Evolutionary conservation across 2,797 vertebrate species (phyloP), one percentile per base, ranked within the genome.

Genomic region (Eulemur rubriventer): DNA sequence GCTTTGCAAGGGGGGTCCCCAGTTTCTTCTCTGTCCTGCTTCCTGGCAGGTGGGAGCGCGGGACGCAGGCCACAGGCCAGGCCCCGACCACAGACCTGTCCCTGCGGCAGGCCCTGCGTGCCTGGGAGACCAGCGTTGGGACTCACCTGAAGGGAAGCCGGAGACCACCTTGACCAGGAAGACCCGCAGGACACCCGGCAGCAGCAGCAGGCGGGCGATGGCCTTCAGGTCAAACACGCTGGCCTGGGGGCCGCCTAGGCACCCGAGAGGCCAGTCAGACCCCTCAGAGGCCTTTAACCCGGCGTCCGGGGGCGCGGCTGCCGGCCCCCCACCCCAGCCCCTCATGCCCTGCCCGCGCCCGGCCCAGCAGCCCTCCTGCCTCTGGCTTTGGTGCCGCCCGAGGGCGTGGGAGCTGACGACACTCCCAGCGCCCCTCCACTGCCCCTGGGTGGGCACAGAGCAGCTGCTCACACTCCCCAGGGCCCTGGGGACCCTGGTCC

Each of bases 81-180:
- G 50, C 7, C 20, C 28, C 12, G 63, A 26, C 35, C 1, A 0
- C 7, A 0, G 85, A 18, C 35, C 24, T 3, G 12, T 6, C 30
- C 46, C 61, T 12, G 26, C 22, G 10, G 7, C 6, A 0, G 43
- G 30, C 55, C 22, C 55, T 8, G 22, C 22, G 22, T 22, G 55
- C 55, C 55, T 57, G 55, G 55, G 50, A 22, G 22, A 46, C 22
- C 22, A 6, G 50, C 55, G 22, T 16, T 78, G 55, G 59, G 91
- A 96, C 96, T 99, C 98, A 99, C 99, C 99, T 97, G 99, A 96
- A 26, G 99, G 99, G 80, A 99, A 97, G 89, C 99, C 99, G 33
- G 99, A 98, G 7, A 99, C 88, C 28, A 99, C 98, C 98, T 99
- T 99, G 97, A 99, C 96, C 0, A 99, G 83, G 96, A 99, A 99